Evolutionary conservation across 2,797 vertebrate species (phyloP).

Genomic region (Myiotriccus ornatus): DNA sequence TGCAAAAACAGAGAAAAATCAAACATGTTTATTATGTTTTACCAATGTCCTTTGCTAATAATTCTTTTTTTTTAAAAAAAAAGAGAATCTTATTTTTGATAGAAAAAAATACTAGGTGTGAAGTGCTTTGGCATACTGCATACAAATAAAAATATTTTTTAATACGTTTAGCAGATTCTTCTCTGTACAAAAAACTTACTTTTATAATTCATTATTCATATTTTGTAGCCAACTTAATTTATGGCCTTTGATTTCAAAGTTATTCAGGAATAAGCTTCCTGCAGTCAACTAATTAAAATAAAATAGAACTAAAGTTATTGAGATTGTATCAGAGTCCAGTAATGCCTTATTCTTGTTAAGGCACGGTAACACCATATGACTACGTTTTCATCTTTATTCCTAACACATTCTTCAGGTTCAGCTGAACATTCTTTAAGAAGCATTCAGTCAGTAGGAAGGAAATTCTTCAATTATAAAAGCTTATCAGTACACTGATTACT

Average conservation of each 20-base stretch:
- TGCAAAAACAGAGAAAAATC: neutral
- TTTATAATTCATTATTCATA: neutral
- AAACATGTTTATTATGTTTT: neutral
- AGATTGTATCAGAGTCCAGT: neutral
- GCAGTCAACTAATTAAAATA: slow-evolving; percentile 4
- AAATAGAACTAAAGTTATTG: neutral
- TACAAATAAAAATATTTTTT: neutral
- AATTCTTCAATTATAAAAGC: neutral
- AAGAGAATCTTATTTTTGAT: neutral
- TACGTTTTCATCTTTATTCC: neutral
- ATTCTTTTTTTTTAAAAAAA: neutral
- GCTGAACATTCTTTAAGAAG: neutral
- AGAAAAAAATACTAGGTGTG: neutral
- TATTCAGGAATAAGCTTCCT: neutral
- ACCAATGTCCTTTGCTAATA: neutral
- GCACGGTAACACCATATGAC: neutral
- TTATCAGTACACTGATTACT: neutral
- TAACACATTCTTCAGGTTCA: neutral
- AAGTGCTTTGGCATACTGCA: neutral
- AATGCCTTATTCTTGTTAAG: neutral
- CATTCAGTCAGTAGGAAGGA: neutral
- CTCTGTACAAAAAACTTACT: neutral
- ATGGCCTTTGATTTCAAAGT: neutral
- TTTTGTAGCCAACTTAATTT: neutral
- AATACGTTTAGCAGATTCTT: neutral